Evolutionary conservation across 2,888 invertebrate species (phyloP), one percentile per base, ranked within the genome.

Genomic region (Nephrotoma guestfalica): DNA sequence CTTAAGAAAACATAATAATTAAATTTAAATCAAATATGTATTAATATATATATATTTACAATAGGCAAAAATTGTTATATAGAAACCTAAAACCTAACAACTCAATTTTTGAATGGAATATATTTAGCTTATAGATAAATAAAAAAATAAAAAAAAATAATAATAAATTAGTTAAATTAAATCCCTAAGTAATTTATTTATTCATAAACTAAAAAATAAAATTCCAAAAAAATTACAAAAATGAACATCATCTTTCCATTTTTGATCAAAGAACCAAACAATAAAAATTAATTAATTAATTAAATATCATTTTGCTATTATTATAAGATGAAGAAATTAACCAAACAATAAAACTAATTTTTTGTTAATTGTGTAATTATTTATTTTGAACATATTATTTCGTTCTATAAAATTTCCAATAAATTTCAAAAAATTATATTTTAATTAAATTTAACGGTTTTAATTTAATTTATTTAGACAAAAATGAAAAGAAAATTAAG

Each of bases 221-320:
- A 30, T 30, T 30, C 30, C 30, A 47, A 13, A 47, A 47, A 47
- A 47, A 47, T 2, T 11, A 41, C 5, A 6, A 41, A 40, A 41
- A 84, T 84, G 84, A 84, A 84, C 84, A 84, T 84, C 84, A 84
- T 15, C 41, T 84, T 84, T 84, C 84, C 84, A 84, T 84, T 84
- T 84, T 42, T 30, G 51, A 15, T 51, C 51, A 51, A 51, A 15
- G 1, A 71, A 71, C 71, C 18, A 71, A 9, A 51, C 15, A 51
- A 15, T 51, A 15, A 15, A 51, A 15, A 51, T 51, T 15, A 15
- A 51, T 15, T 18, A 15, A 51, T 15, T 15, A 15, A 15, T 15
- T 18, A 30, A 51, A 71, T 18, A 71, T 71, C 5, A 51, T 71
- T 71, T 71, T 13, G 18, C 30, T 13, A 71, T 71, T 30, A 30